Evolutionary conservation across 2,113 vertebrate genomes (phyloP), one percentile per base, ranked within the genome.

Genomic region (Mus spicilegus): DNA sequence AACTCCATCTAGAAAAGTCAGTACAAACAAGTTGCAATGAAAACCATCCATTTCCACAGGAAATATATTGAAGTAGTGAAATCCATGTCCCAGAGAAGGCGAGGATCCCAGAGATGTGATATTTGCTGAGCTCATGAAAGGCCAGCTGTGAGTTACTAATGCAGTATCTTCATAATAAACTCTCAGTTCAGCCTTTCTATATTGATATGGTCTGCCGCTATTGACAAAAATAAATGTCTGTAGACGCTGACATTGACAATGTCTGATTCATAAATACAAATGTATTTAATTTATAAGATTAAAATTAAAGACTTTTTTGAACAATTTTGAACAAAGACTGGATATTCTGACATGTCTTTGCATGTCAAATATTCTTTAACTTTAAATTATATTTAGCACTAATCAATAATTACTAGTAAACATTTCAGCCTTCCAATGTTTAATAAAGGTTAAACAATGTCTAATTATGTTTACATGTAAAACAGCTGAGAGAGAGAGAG

Each of bases 11-110:
- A 70, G 51, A 76, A 93, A 80, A 70, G 4, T 5, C 73, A 80
- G 51, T 7, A 90, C 69, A 90, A 61, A 46, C 20, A 94, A 72
- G 16, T 33, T 49, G 3, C 19, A 17, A 10, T 16, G 33, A 90
- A 94, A 92, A 93, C 3, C 33, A 81, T 65, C 7, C 2, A 75
- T 0, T 84, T 87, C 56, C 17, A 78, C 54, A 90, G 30, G 17
- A 97, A 97, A 65, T 90, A 58, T 28, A 46, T 72, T 80, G 75
- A 97, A 63, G 30, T 84, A 61, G 24, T 76, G 46, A 85, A 75
- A 4, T 24, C 33, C 10, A 3, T 85, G 42, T 54, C 16, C 3
- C 36, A 39, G 42, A 86, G 5, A 20, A 72, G 5, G 4, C 42
- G 81, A 58, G 61, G 39, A 80, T 58, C 5, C 2, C 8, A 54